These are phyloP conservation scores for Rhopalosiphum padi DNA, from an alignment of 1,140 invertebrate genomes.

Conservation along the genomic window DNA sequence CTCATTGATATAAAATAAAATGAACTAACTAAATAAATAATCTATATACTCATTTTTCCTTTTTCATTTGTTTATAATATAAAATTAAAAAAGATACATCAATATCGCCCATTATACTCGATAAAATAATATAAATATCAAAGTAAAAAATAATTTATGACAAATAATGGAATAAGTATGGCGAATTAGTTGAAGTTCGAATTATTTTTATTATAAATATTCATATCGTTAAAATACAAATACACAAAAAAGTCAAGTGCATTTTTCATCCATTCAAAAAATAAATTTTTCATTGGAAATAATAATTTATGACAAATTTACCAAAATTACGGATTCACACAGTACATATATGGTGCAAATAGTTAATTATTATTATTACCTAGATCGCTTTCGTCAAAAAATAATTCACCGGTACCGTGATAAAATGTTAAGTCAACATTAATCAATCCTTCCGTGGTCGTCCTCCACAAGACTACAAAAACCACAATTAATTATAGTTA, in stretches of 20 bases:
- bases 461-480: no score
- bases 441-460: no score
- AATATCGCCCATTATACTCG: background rate
- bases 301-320: no score
- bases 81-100: background rate
- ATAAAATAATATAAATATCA: background rate
- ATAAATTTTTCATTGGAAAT: background rate
- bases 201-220: background rate
- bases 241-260: background rate
- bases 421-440: background rate
- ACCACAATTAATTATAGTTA: no score
- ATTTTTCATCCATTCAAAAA: background rate
- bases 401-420: background rate
- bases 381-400: background rate
- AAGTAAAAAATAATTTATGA: background rate
- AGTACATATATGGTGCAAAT: background rate
- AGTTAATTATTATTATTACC: background rate
- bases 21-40: no score
- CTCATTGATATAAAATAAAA: no score
- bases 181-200: background rate
- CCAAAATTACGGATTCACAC: background rate
- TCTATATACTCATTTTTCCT: background rate
- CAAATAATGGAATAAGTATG: background rate
- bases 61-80: background rate
- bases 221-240: background rate